A percentile compares a stretch with the other conserved stretches of the same genome.
phyloP scores from a whole-genome alignment of 2,797 vertebrate species.

The Cygnus olor region DNA sequence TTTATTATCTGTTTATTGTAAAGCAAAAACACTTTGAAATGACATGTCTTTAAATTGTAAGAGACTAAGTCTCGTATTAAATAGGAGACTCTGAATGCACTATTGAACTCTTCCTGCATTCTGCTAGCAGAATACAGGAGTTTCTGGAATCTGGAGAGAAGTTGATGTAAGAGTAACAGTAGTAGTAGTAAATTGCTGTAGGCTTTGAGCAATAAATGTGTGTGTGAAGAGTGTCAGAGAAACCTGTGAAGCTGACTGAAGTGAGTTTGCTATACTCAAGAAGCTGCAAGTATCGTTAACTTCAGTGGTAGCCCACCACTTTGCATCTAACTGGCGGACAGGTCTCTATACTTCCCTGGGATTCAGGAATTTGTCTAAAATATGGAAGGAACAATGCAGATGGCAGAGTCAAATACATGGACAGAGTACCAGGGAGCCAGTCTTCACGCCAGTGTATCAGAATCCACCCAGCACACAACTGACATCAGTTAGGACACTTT shows the following conservation, averaged over 20 bases:
- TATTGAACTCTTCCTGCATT: background rate
- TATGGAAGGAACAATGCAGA: background rate
- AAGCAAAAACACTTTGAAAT: slow-evolving; percentile 30
- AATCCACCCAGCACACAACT: background rate
- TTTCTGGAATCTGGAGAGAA: background rate
- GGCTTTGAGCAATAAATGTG: background rate
- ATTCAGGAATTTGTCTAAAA: background rate
- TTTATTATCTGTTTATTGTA: slow-evolving; percentile 71
- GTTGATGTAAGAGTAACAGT: background rate
- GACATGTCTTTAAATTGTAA: slow-evolving; percentile 22
- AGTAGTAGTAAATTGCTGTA: background rate
- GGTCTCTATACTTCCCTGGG: background rate
- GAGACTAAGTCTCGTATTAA: slow-evolving; percentile 13
- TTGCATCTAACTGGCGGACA: background rate
- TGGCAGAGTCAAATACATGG: background rate
- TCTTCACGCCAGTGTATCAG: background rate
- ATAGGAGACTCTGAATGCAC: background rate
- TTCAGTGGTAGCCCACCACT: background rate
- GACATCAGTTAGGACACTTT: background rate
- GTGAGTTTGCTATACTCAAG: background rate
- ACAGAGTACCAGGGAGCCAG: background rate
- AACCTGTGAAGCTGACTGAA: background rate
- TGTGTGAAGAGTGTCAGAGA: background rate
- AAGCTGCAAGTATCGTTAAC: background rate
- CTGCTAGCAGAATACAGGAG: background rate